These are phyloP conservation scores for Petrocephalus microphthalmus DNA, from an alignment of 2,113 vertebrate species.

Conservation along the genomic window DNA sequence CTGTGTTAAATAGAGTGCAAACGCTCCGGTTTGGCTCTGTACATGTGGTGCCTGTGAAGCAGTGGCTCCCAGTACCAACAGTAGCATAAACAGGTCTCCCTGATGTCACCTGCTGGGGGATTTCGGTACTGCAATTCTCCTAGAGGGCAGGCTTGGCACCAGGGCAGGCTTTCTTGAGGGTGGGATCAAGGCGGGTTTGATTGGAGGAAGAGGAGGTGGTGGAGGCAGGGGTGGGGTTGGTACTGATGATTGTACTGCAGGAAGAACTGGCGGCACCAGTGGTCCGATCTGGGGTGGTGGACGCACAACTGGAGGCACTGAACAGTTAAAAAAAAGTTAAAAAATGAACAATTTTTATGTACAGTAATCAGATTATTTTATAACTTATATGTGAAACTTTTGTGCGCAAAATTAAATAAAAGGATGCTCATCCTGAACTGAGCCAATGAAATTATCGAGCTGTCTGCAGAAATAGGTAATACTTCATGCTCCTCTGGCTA, in stretches of 20 bases:
- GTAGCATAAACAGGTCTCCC: neutral
- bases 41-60: neutral
- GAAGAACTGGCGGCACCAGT: neutral
- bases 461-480: neutral
- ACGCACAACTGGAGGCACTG: neutral
- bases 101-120: neutral
- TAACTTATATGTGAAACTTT: neutral
- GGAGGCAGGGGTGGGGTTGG: neutral
- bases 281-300: neutral
- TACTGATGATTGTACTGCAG: neutral
- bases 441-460: neutral
- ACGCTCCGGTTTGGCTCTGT: no score
- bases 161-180: neutral
- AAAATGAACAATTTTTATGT: neutral
- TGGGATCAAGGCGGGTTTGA: neutral
- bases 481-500: neutral
- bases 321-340: neutral
- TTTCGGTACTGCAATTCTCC: neutral
- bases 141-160: neutral
- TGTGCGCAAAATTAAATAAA: neutral
- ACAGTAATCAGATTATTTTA: neutral
- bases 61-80: neutral
- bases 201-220: neutral
- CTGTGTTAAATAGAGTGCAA: no score
- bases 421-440: neutral